Base-by-base conservation (phyloP, 2,797 vertebrate species). In the Labeo calbasu region DNA sequence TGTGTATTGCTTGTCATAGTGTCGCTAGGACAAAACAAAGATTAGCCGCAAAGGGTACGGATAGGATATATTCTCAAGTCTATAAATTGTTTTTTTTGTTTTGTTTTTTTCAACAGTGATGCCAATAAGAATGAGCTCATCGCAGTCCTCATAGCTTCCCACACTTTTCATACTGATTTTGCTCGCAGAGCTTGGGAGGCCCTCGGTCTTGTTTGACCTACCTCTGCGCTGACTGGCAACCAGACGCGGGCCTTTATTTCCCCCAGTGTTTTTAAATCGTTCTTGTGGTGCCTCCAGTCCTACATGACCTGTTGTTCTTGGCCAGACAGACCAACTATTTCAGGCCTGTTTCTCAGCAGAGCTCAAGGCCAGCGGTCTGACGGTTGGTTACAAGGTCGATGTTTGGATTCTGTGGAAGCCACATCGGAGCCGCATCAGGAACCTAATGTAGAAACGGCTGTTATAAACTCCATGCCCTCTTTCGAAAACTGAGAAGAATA, bases 261-360 rank as follows among this genome's bases (percentile, higher is more conserved):
- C 79, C 55, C 15, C 66, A 61, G 82, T 78, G 84, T 84, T 84
- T 86, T 81, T 57, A 83, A 84, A 84, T 63, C 50, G 36, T 75
- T 82, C 76, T 85, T 82, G 81, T 25, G 87, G 91, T 91, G 89
- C 89, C 89, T 92, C 87, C 66, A 61, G 87, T 91, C 89, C 91
- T 88, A 84, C 57, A 48, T 48, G 88, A 84, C 88, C 88, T 92
- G 92, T 94, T 94, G 91, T 88, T 91, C 76, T 93, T 94, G 91
- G 91, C 89, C 65, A 0, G 43, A 79, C 71, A 4, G 36, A 82
- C 75, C 86, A 69, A 82, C 90, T 91, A 89, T 92, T 92, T 91
- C 85, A 90, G 88, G 82, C 89, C 69, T 77, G 15, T 83, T 85
- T 79, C 86, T 85, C 71, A 82, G 61, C 87, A 80, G 68, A 46